Evolutionary conservation across 2,797 vertebrate species (phyloP).

Genomic region (Chiroxiphia lanceolata): DNA sequence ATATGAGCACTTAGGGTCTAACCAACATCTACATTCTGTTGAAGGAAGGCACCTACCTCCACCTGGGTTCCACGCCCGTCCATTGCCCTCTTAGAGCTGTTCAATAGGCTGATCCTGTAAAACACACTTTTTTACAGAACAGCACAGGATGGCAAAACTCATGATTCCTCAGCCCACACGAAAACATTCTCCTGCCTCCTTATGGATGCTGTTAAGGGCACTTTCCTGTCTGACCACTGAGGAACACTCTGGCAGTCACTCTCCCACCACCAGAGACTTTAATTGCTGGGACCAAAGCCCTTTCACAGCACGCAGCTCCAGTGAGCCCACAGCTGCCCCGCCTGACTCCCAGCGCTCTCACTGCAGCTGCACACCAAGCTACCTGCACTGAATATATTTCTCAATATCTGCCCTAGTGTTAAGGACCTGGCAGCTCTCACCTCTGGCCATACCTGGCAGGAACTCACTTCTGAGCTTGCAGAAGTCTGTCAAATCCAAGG

Average conservation of each 20-base stretch:
- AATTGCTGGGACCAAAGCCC: not conserved
- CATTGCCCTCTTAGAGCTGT: not conserved
- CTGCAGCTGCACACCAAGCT: not conserved
- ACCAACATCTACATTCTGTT: not conserved
- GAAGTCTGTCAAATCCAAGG: not conserved
- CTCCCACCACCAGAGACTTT: not conserved
- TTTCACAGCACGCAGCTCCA: rapidly evolving
- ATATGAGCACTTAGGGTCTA: not conserved
- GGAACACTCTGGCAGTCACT: not conserved
- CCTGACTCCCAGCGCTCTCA: too few relatives aligned
- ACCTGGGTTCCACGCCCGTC: not conserved
- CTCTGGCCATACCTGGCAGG: not conserved
- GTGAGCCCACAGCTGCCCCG: rapidly evolving
- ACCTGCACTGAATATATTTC: not conserved
- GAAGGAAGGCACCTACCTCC: not conserved
- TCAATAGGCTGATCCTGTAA: not conserved
- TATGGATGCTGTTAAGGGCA: not conserved
- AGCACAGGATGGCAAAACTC: not conserved
- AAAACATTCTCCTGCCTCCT: not conserved
- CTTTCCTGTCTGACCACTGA: not conserved
- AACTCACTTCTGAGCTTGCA: not conserved
- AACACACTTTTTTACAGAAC: not conserved
- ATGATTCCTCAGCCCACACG: not conserved
- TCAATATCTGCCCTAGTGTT: not conserved
- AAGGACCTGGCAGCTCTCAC: not conserved